Evolutionary conservation across 2,113 vertebrate genomes (phyloP).

Genomic region (Pelobates fuscus): DNA sequence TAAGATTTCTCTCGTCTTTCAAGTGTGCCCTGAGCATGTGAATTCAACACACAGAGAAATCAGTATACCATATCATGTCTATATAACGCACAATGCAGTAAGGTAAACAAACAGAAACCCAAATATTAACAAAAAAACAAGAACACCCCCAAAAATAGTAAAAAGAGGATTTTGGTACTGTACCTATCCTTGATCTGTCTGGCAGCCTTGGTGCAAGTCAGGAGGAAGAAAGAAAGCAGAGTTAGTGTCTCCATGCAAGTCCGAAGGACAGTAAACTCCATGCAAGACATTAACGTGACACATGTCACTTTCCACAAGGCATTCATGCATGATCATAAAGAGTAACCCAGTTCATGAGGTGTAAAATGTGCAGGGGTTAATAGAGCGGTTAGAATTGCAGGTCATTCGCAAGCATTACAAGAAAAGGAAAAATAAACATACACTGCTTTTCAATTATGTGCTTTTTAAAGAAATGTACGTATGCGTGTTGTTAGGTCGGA

Average conservation of each 20-base stretch:
- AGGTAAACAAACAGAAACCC: no score
- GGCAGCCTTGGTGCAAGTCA: constrained; percentile 81
- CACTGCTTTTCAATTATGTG: no score
- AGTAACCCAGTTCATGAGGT: background rate
- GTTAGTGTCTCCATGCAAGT: constrained; percentile 81
- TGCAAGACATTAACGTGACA: constrained; percentile 65
- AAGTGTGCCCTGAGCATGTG: no score
- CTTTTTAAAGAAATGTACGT: no score
- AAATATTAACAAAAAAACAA: no score
- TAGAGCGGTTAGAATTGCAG: constrained; percentile 22
- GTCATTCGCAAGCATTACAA: constrained; percentile 7
- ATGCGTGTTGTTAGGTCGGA: no score
- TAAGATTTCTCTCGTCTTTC: no score
- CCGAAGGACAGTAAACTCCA: constrained; percentile 62
- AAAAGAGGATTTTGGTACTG: constrained; percentile 70
- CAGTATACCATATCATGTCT: no score
- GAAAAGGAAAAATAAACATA: background rate
- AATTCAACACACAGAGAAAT: no score
- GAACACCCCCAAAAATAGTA: no score
- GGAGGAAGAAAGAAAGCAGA: constrained; percentile 75
- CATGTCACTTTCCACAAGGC: no score
- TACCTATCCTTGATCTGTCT: constrained; percentile 98
- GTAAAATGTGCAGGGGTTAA: constrained; percentile 22
- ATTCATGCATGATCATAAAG: background rate
- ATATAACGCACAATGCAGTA: no score